Evolutionary conservation across 2,797 vertebrate genomes (phyloP).

Genomic region (Gila robusta): DNA sequence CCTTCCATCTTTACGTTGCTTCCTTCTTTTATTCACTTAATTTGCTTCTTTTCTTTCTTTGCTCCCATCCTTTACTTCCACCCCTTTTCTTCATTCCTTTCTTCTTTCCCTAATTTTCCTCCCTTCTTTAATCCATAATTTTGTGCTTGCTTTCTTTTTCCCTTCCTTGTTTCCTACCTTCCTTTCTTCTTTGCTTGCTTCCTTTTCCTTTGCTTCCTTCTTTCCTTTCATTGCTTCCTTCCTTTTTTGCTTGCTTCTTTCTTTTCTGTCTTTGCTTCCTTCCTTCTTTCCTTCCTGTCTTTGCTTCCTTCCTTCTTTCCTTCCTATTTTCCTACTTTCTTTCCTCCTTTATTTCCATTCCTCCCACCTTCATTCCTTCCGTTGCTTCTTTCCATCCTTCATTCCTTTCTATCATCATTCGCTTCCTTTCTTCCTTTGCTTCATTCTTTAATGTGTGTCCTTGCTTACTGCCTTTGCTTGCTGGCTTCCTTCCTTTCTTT

Average conservation of each 20-base stretch:
- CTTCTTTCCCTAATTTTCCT: neutral
- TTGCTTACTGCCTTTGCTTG: neutral
- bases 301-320: neutral
- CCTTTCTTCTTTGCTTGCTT: neutral
- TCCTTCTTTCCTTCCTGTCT: no score
- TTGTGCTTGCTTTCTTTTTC: neutral
- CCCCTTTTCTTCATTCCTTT: neutral
- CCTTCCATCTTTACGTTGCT: neutral
- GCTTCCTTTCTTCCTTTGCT: neutral
- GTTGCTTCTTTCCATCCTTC: neutral
- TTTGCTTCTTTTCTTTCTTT: no score
- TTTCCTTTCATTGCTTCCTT: no score
- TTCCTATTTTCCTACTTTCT: neutral
- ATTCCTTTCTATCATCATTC: neutral
- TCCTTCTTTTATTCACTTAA: no score
- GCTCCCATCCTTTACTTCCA: neutral
- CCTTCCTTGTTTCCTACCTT: neutral
- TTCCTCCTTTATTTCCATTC: neutral
- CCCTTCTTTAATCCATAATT: neutral
- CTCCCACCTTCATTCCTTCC: neutral
- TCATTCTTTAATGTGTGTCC: neutral
- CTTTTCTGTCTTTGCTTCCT: neutral
- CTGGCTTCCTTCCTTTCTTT: neutral
- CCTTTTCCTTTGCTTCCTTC: neutral
- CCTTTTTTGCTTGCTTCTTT: neutral